Percentiles rank a stretch among this genome's conserved stretches.
Evolutionary conservation across 2,888 invertebrate genomes (phyloP).

Genomic region (Caenorhabditis sp.): DNA sequence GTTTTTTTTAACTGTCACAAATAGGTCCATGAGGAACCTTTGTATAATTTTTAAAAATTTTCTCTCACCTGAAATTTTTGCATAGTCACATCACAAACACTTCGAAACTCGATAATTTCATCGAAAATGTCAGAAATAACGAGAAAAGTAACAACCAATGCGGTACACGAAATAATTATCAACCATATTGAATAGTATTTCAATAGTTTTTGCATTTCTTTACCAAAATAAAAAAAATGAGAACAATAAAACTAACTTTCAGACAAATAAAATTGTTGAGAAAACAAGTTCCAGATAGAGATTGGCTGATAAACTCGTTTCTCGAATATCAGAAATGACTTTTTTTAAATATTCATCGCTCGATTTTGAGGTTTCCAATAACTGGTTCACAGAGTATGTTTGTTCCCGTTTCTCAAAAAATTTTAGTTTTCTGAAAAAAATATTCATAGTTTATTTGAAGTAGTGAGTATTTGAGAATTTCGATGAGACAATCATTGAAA

Average conservation of each 20-base stretch:
- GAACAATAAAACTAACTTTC: neutral
- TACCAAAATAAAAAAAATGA: neutral
- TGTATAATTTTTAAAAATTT: neutral
- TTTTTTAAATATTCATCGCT: neutral
- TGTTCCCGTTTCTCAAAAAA: too few relatives aligned
- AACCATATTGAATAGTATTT: neutral
- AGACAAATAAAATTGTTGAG: neutral
- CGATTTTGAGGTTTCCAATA: too few relatives aligned
- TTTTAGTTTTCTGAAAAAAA: too few relatives aligned
- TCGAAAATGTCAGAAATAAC: neutral
- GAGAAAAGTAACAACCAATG: neutral
- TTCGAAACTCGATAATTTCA: neutral
- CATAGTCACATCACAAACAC: neutral
- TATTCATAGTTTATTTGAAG: too few relatives aligned
- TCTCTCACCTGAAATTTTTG: neutral
- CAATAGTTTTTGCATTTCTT: neutral
- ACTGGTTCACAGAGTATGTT: too few relatives aligned
- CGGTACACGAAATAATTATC: neutral
- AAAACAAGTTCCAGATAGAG: neutral
- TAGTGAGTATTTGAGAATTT: too few relatives aligned
- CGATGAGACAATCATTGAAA: too few relatives aligned
- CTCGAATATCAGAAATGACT: neutral
- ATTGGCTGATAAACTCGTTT: too few relatives aligned
- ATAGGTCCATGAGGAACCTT: too few relatives aligned
- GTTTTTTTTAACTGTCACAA: too few relatives aligned